phyloP scores from a whole-genome alignment of 2,888 invertebrate genomes.

The Cabera pusaria region DNA sequence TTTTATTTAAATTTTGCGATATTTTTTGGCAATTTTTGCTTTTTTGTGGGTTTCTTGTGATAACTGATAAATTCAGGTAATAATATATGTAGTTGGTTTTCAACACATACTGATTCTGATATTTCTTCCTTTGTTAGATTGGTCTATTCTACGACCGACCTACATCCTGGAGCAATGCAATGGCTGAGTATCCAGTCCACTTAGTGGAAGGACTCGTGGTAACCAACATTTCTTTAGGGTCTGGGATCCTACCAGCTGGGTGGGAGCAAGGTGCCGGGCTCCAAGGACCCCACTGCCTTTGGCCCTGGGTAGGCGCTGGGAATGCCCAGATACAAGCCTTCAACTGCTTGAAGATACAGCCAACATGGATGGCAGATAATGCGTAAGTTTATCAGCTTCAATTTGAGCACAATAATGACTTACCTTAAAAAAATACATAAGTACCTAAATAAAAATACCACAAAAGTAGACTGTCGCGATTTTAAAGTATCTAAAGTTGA shows the following conservation, averaged over 20 bases:
- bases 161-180: slow-evolving; percentile 63
- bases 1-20: too few species aligned
- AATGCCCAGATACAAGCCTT: slow-evolving; percentile 83
- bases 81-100: too few species aligned
- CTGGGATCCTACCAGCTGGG: slow-evolving; percentile 81
- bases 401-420: too few species aligned
- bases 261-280: slow-evolving; percentile 77
- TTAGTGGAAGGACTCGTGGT: slow-evolving; percentile 70
- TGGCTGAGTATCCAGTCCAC: slow-evolving; percentile 54
- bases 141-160: slow-evolving; percentile 67
- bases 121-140: slow-evolving; percentile 48
- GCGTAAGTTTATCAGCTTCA: slow-evolving; percentile 66
- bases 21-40: too few species aligned
- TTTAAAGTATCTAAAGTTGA: too few species aligned
- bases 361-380: slow-evolving; percentile 92
- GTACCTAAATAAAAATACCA: too few species aligned
- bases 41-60: too few species aligned
- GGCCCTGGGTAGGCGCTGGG: slow-evolving; percentile 88
- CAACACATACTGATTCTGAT: too few species aligned
- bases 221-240: slow-evolving; percentile 81
- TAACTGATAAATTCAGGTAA: too few species aligned
- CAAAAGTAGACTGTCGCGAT: too few species aligned
- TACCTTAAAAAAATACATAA: too few species aligned
- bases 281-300: slow-evolving; percentile 82
- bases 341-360: slow-evolving; percentile 90